Conservation (phyloP, 2,113 vertebrate genomes). For the Rhea pennata region DNA sequence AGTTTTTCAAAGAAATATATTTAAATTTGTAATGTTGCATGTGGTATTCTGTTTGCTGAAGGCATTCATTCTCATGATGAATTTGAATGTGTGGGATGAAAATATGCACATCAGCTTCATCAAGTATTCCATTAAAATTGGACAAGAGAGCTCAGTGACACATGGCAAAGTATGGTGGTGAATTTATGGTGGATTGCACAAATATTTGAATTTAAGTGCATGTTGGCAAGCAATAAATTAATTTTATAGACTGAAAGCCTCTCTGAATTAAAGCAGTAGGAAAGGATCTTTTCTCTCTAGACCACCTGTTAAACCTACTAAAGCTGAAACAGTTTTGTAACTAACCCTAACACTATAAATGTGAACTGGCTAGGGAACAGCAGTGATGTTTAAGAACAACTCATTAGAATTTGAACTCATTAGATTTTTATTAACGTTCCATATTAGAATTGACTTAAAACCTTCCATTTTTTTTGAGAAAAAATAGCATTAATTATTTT, state of each 20-base stretch:
- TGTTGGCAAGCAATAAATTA: conserved; percentile 9
- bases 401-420: background rate
- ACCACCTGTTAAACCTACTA: background rate
- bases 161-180: background rate
- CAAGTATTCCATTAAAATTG: conserved; percentile 38
- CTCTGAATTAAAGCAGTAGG: background rate
- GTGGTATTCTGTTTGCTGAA: conserved; percentile 34
- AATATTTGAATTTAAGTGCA: conserved; percentile 36
- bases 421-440: background rate
- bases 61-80: conserved; percentile 17
- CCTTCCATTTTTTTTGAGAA: background rate
- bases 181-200: conserved; percentile 23
- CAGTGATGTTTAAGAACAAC: background rate
- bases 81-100: conserved; percentile 46
- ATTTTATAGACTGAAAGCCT: background rate
- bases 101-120: conserved; percentile 36
- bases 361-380: background rate
- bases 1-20: background rate
- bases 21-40: background rate
- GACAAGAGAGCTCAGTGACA: background rate
- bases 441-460: background rate
- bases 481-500: background rate
- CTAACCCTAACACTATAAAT: background rate
- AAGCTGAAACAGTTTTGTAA: background rate
- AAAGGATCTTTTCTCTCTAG: no score